Evolutionary conservation across 2,113 vertebrate species (phyloP), one percentile per base, ranked within the genome.

Genomic region (Sylvia atricapilla): DNA sequence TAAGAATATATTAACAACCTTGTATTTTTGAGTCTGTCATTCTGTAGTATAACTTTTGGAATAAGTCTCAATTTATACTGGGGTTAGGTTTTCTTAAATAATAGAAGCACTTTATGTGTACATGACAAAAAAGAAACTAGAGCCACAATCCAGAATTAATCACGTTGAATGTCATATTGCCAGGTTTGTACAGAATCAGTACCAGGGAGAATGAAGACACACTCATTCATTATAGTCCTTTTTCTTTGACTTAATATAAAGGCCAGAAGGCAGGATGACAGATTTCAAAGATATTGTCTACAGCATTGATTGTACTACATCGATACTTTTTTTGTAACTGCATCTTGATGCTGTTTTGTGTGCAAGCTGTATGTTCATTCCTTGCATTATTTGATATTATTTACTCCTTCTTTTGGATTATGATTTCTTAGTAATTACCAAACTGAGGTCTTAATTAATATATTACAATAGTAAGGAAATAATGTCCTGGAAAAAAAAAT

Each of bases 261-360:
- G 96, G 97, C 96, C 96, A 98, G 96, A 98, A 97, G 95, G 93
- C 92, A 97, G 66, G 58, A 94, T 96, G 97, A 97, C 94, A 96
- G 96, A 97, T 98, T 97, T 97, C 97, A 98, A 97, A 97, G 75
- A 96, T 97, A 97, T 94, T 95, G 89, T 94, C 82, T 91, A 52
- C 79, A 94, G 78, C 95, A 97, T 95, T 96, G 96, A 97, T 97
- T 97, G 87, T 24, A 87, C 75, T 67, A 78, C 93, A 91, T 87
- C n/a, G 13, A 95, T 91, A 97, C 70, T 84, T 96, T 91, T 64
- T 93, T 92, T 60, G 89, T 75, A 67, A 24, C 52, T 84, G 56
- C 11, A 39, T 74, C 52, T 75, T 47, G 47, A 55, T 78, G 49
- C 12, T 84, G 28, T 90, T 92, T 81, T 94, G 7, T 62, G 44